Base-by-base conservation (phyloP, 2,113 vertebrate species). In the Lonchura striata region DNA sequence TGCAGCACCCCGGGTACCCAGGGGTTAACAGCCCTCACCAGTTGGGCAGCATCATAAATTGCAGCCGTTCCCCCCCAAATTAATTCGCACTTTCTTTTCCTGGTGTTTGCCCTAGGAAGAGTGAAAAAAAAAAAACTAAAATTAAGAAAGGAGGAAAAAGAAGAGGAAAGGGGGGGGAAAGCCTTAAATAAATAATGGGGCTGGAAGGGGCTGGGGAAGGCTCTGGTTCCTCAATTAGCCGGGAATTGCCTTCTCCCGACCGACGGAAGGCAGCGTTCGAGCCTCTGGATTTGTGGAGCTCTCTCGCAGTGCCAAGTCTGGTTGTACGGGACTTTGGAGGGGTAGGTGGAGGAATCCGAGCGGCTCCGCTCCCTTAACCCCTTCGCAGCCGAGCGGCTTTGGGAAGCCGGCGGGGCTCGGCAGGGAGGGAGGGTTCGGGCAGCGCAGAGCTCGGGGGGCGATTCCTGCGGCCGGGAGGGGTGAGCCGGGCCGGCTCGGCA, bases 191-290 rank as follows among this genome's bases (percentile, higher is more conserved):
- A 93, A 88, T 82, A 74, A 41, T 49, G 8, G 17, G 63, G 9
- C 74, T 83, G 77, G 78, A 92, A 95, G 90, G 86, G 86, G 89
- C 76, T 70, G 91, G 91, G 93, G 85, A 83, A 66, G 56, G 79
- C 92, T 97, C 97, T 97, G 97, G 95, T 97, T 97, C 97, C 97
- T 93, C 95, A 92, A 95, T 97, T 97, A 96, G 93, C 94, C 21
- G 79, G 91, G 94, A 88, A 93, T 96, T 95, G 96, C 95, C 94
- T 90, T 83, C 86, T 95, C 95, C 80, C 90, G 83, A 90, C 23
- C 82, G 94, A 83, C 68, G 96, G 97, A 95, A 97, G 96, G 91
- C 96, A 94, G 94, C 16, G 42, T 75, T 96, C 44, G 60, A 94
- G 94, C 85, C 94, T 92, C 95, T 95, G 94, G 94, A 96, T 97